These are phyloP conservation scores for Gymnogyps californianus DNA, from an alignment of 2,113 vertebrate species.

Conservation along the genomic window DNA sequence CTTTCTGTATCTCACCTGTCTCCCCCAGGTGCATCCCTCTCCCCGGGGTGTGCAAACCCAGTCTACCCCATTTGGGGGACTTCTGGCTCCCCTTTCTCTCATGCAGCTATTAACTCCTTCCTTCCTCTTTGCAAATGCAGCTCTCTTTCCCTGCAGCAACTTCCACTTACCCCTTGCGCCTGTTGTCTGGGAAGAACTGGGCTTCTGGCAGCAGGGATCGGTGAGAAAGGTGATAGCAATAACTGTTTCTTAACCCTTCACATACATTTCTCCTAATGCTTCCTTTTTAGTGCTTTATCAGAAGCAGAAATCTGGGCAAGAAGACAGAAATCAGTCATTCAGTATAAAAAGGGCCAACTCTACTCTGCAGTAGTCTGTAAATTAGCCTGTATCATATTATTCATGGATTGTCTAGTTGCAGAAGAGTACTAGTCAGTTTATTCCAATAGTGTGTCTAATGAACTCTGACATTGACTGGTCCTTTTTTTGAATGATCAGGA, in stretches of 20 bases:
- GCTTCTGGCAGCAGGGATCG: neutral
- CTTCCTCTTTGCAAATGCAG: neutral
- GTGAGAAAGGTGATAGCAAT: neutral
- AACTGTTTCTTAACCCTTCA: neutral
- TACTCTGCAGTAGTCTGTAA: neutral
- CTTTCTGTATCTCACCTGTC: neutral
- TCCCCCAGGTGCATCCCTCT: neutral
- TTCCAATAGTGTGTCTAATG: neutral
- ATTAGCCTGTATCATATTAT: neutral
- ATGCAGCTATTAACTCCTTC: neutral
- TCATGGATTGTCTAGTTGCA: neutral
- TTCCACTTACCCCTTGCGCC: neutral
- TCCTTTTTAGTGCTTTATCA: neutral
- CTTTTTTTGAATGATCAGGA: neutral
- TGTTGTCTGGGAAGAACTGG: neutral
- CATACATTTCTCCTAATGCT: neutral
- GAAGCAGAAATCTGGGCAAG: neutral
- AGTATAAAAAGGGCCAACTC: neutral
- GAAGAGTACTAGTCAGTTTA: neutral
- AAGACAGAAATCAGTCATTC: neutral
- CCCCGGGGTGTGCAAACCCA: neutral
- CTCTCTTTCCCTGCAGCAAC: neutral
- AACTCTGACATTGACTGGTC: neutral
- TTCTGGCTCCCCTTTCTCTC: neutral
- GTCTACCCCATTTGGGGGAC: neutral